A percentile compares a stretch with the other conserved stretches of the same genome.
Evolutionary conservation across 2,113 vertebrate species (phyloP).

Genomic region (crab-eating macaque (Macaca fascicularis)): T2T-MFA8v1.1 NC_088391.1:18177501-18178000

Average conservation of each 20-base stretch:
- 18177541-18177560: slow-evolving; percentile 94
- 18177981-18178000: slow-evolving; percentile 89
- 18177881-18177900: slow-evolving; percentile 87
- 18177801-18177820: slow-evolving; percentile 95
- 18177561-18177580: slow-evolving; percentile 90
- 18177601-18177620: slow-evolving; percentile 93
- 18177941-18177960: slow-evolving; percentile 94
- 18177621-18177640: slow-evolving; percentile 93
- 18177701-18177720: slow-evolving; percentile 91
- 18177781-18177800: slow-evolving; percentile 97
- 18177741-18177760: slow-evolving; percentile 93
- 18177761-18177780: slow-evolving; percentile 90
- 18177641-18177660: slow-evolving; percentile 94
- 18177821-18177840: slow-evolving; percentile 93
- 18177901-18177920: slow-evolving; percentile 91
- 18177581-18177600: slow-evolving; percentile 92
- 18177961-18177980: slow-evolving; percentile 90
- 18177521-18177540: slow-evolving; percentile 91
- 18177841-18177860: slow-evolving; percentile 92
- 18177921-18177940: slow-evolving; percentile 95
- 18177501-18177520: slow-evolving; percentile 90
- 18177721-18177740: slow-evolving; percentile 76
- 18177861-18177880: slow-evolving; percentile 95
- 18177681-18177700: slow-evolving; percentile 90
- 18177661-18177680: slow-evolving; percentile 92